Evolutionary conservation across 2,888 invertebrate genomes (phyloP), one percentile per base, ranked within the genome.

Genomic region (Marronus borbonicus): DNA sequence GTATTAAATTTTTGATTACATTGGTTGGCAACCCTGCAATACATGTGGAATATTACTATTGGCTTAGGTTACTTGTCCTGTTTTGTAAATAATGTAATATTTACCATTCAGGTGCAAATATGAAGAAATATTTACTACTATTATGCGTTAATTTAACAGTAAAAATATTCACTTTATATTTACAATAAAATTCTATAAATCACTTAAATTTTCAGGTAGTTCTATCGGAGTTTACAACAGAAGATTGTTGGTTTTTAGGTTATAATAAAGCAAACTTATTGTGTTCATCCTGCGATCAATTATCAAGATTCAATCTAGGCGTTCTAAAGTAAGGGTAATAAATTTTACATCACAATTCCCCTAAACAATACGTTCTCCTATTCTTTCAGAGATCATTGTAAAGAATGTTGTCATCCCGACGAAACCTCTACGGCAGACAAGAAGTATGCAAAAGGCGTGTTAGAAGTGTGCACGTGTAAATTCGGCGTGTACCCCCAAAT

Each of bases 401-500:
- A 92, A 78, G 93, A 94, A 87, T 97, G 97, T 85, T 97, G 97
- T 86, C 93, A 94, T 80, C 91, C 92, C 82, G 95, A 97, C 85
- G 93, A 94, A 81, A 90, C 91, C 5, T 91, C 92, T 1, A 91
- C 91, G 12, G 90, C 91, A 76, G 88, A 88, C 28, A 94, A 94
- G 89, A 93, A 94, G 78, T 99, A 97, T 88, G 95, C 98, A 0
- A 95, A 94, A 87, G 99, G 98, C 0, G 93, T 97, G 78, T 90
- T 99, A 60, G 97, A 98, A 91, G 98, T 99, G 5, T 99, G 99
- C 87, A 98, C 98, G 72, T 99, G 99, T 89, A 99, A 99, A 91
- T 97, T 99, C 90, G 97, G 97, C 79, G 95, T 97, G 7, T 99
- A 97, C 91, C 98, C 99, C 58, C 98, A 99, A 91, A 97, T 98